Base-by-base conservation (phyloP, 2,113 vertebrate genomes). In the Acrocephalus arundinaceus region DNA sequence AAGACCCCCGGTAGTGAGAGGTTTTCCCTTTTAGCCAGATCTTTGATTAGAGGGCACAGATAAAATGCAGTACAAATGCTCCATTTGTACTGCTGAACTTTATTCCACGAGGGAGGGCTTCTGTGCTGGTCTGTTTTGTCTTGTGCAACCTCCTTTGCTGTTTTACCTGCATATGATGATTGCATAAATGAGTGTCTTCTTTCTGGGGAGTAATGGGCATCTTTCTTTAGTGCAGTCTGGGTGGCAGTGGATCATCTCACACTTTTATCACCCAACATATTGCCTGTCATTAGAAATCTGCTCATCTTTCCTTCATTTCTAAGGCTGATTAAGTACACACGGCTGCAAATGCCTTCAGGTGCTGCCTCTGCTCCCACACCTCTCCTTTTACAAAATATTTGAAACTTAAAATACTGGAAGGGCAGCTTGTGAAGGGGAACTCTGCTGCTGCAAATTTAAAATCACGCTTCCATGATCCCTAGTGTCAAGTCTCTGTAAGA, bases 221-320 rank as follows among this genome's bases (percentile, higher is more conserved):
- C 55, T 66, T 78, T 84, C 45, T n/a, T 58, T 14, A 54, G 83
- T 16, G 49, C 63, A 68, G 45, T 24, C 61, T 89, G 85, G 83
- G 82, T 77, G 5, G 3, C 65, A 81, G 79, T 41, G 83, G 94
- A 78, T 89, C 80, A 76, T 82, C 76, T 95, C 94, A 84, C 52
- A n/a, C 46, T 94, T 94, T 87, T 89, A 61, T 85, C 77, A 66
- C 39, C 27, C 66, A 75, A 35, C 83, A 81, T 86, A 87, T 96
- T 92, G 83, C 92, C 83, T 96, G 93, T 92, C 94, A 72, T 92
- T 81, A 93, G 70, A 72, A 92, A 96, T 96, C 77, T 94, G 83
- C 76, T 93, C 90, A 85, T 85, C 83, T 83, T 92, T 63, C 73
- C 76, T 89, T 93, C 76, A 89, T 57, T 93, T 78, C 79, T 12